Evolutionary conservation across 2,888 invertebrate genomes (phyloP), one percentile per base, ranked within the genome.

Genomic region (Trissoscelio sp.): DNA sequence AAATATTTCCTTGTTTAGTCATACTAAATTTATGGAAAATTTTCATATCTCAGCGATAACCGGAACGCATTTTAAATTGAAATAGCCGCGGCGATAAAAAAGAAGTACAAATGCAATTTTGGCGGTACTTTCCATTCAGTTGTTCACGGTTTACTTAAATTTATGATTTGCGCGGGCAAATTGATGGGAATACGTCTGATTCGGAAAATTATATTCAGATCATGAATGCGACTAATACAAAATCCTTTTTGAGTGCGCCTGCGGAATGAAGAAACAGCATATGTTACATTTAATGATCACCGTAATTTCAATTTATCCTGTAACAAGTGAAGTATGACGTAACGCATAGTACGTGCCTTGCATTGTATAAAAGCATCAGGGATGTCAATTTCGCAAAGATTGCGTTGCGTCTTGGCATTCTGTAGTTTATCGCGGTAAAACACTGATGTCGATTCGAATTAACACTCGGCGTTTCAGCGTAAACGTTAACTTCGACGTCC

Each of bases 401-500:
- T 53, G 44, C 60, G 60, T 39, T n/a, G 64, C 24, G 48, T 66
- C 60, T 73, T 73, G 44, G 66, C 60, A 37, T 55, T 74, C 28
- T 57, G 37, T 48, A 44, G 55, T 77, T 72, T 28, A 60, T 58
- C 67, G 31, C 51, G 48, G 44, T 58, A 48, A 67, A 67, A 81
- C 57, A 66, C 20, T 77, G 70, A 55, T 62, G 81, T 73, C 67
- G 60, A 77, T 60, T 67, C 72, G 55, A 81, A 81, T 81, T 77
- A 81, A 67, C 77, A 60, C 77, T 72, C 66, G 53, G 22, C 77
- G 51, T 72, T 72, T 72, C 58, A 81, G 44, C 66, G 70, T 48
- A 31, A 58, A 81, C 53, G 80, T 81, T 81, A 67, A 81, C 81
- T 77, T 39, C 31, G 60, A 46, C 48, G 81, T 58, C 81, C 81